Evolutionary conservation across 2,797 vertebrate genomes (phyloP), one percentile per base, ranked within the genome.

Genomic region (Pogonophryne albipinna): DNA sequence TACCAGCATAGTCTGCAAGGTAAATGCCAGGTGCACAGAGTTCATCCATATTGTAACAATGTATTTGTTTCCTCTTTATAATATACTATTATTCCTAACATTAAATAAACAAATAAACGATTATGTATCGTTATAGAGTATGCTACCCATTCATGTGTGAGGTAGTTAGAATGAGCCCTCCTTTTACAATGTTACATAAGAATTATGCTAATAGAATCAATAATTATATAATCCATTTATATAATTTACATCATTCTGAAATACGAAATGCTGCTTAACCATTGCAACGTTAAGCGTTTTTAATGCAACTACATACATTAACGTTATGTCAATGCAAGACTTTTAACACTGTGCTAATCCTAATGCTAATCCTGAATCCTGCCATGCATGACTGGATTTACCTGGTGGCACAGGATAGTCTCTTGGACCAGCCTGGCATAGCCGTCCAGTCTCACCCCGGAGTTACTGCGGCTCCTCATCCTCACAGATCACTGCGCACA

Each of bases 401-500:
- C 98, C 97, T 99, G 98, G 74, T 97, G 96, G 76, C 96, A 95
- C 45, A 99, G 92, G 87, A 99, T 98, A 6, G 98, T 99, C 84
- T 97, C 95, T 23, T 99, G 98, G 45, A 99, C 95, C 53, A 99
- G 94, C 44, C 97, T 93, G 66, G 96, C 97, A 34, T 97, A 99
- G 1, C 96, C 96, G 73, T 99, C 98, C 87, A 99, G 91, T 20
- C 97, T 94, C 77, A 99, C 98, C 47, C 98, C 98, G 0, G 98
- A 99, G 88, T 99, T 99, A 90, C 98, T 99, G 86, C 98, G 95
- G 92, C 98, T 99, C 91, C 97, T 95, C 98, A 99, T 99, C 76
- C 71, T 93, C 67, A 34, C 77, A 6, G 69, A 47, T 77, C 75
- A 76, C 84, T 82, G 77, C 65, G 31, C 45, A 73, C 57, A 74